Evolutionary conservation across 2,797 vertebrate species (phyloP).

Genomic region (Chromis chromis): DNA sequence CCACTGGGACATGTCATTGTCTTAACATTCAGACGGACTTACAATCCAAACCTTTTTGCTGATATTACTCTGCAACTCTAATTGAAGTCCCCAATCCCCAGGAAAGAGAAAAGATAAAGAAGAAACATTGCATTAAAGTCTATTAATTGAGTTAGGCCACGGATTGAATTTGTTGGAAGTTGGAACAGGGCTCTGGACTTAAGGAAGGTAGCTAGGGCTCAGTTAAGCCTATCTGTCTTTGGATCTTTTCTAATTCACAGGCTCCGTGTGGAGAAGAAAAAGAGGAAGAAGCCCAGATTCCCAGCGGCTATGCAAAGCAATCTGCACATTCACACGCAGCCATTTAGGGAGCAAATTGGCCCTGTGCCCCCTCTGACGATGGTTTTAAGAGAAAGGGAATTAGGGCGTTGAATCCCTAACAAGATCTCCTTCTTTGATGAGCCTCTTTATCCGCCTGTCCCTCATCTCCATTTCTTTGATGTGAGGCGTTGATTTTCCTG

Average conservation of each 20-base stretch:
- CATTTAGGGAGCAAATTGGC: constrained; percentile 87
- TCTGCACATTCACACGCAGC: constrained; percentile 83
- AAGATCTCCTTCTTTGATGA: constrained; percentile 86
- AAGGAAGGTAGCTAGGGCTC: constrained; percentile 77
- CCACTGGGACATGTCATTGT: constrained; percentile 77
- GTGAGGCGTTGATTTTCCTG: constrained; percentile 85
- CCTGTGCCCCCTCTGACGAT: constrained; percentile 81
- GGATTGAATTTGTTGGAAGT: constrained; percentile 80
- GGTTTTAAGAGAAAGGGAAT: constrained; percentile 85
- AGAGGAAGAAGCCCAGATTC: constrained; percentile 77
- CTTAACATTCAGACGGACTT: constrained; percentile 72
- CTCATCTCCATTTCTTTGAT: constrained; percentile 86
- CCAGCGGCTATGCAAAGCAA: constrained; percentile 84
- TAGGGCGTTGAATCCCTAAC: constrained; percentile 83
- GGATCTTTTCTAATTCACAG: constrained; percentile 82
- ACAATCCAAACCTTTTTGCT: constrained; percentile 71
- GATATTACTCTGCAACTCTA: constrained; percentile 72
- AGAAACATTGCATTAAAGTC: constrained; percentile 80
- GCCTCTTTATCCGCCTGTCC: constrained; percentile 83
- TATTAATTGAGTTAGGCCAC: constrained; percentile 81
- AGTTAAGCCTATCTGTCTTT: constrained; percentile 83
- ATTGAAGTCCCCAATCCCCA: constrained; percentile 73
- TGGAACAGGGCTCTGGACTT: constrained; percentile 79
- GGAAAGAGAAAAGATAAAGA: constrained; percentile 78
- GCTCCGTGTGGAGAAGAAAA: constrained; percentile 77